Evolutionary conservation across 1,140 invertebrate species (phyloP).

Genomic region (Danaus melanippus): DNA sequence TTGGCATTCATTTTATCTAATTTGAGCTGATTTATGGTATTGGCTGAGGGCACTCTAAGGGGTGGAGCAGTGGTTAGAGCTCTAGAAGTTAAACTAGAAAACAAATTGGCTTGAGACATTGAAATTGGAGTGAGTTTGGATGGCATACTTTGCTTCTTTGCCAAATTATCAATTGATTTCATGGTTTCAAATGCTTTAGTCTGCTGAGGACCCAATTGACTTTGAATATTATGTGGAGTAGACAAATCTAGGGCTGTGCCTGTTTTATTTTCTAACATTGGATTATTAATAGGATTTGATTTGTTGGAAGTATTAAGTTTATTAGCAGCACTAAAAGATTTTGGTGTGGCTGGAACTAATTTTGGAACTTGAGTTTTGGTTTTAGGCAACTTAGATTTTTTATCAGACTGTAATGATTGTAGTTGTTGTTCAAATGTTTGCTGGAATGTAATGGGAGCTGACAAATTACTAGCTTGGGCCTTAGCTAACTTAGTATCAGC

Average conservation of each 20-base stretch:
- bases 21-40: constrained; percentile 48
- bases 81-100: constrained; percentile 42
- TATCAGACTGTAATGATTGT: constrained; percentile 56
- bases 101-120: constrained; percentile 41
- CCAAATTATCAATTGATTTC: constrained; percentile 69
- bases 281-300: constrained; percentile 18
- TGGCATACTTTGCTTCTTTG: constrained; percentile 62
- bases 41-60: constrained; percentile 45
- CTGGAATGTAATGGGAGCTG: constrained; percentile 66
- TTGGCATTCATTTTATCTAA: constrained; percentile 37
- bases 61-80: constrained; percentile 33
- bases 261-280: constrained; percentile 45
- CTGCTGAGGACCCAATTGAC: constrained; percentile 60
- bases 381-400: constrained; percentile 62
- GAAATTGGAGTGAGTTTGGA: constrained; percentile 40
- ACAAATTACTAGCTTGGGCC: constrained; percentile 41
- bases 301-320: constrained; percentile 41
- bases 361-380: constrained; percentile 65
- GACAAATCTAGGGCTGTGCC: constrained; percentile 64
- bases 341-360: constrained; percentile 54
- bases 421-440: constrained; percentile 70
- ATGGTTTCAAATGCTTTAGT: constrained; percentile 68
- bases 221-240: constrained; percentile 62
- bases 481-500: constrained; percentile 64
- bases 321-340: constrained; percentile 50